Base-by-base conservation (phyloP, 2,888 invertebrate genomes). In the Serrognathus titanus region DNA sequence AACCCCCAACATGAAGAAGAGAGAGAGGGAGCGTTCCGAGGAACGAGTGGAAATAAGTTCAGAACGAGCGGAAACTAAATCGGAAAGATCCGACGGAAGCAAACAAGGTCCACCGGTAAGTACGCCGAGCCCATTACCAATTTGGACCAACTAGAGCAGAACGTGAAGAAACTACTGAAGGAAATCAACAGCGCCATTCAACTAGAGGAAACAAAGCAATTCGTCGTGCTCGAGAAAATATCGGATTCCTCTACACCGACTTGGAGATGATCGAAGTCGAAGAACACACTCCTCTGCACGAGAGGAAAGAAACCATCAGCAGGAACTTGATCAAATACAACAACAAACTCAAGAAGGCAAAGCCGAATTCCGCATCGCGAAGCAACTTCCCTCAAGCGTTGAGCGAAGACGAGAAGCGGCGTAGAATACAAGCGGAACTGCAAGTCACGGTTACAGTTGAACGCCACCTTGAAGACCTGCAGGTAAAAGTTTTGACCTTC, bases 181-280 rank as follows among this genome's bases (percentile, higher is more conserved):
- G 65, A 67, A 12, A 58, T 66, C 5, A 57, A 60, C 41, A 45
- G 43, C 1, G 61, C 58, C 7, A 58, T 65, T 9, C 57, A 60
- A 41, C 16, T 63, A 20, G 62, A 65, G 43, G 64, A 66, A 41
- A 31, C 51, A 2, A 60, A 55, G 4, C 60, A 61, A 48, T 62
- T 64, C 38, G 57, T 51, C 13, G 46, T 64, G 12, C 53, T 63
- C 4, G 65, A 66, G 48, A 61, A 63, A 65, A 66, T 46, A 61
- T 66, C 36, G 53, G 63, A 46, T 53, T 67, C 9, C 56, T 67
- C 20, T 66, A 65, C 43, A 58, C 62, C 1, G 67, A 67, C 52
- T 47, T 67, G 12, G 63, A 64, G 13, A 52, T 59, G 51, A 57
- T 66, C n/a, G 47, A 45, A 10, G 38, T 56, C 1, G 65, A 65